Percentiles rank a stretch among this genome's conserved stretches.
phyloP scores from a whole-genome alignment of 2,113 vertebrate genomes.

The Xiphophorus maculatus region DNA sequence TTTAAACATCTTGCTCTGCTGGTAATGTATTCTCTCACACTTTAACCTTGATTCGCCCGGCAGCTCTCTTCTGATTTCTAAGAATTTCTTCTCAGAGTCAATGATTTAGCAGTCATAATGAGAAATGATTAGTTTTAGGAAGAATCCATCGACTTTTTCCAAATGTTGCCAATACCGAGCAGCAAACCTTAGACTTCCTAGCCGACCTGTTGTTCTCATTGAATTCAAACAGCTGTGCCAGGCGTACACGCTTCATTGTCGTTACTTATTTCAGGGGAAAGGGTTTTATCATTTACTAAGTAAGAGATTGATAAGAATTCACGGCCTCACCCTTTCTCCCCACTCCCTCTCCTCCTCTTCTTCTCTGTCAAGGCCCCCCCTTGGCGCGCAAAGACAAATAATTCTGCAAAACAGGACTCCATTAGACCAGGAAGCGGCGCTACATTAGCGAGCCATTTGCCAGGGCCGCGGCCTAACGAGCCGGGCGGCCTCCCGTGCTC shows the following conservation, averaged over 20 bases:
- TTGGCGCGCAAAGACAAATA: slow-evolving; percentile 71
- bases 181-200: slow-evolving; percentile 15
- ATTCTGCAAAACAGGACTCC: slow-evolving; percentile 94
- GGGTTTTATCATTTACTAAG: slow-evolving; percentile 25
- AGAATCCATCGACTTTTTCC: slow-evolving; percentile 45
- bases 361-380: slow-evolving; percentile 50
- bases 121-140: slow-evolving; percentile 52
- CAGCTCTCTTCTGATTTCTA: slow-evolving; percentile 23
- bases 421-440: slow-evolving; percentile 97
- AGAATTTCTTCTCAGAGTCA: slow-evolving; percentile 36
- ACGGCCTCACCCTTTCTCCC: slow-evolving; percentile 25
- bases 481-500: slow-evolving; percentile 83
- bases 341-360: slow-evolving; percentile 36
- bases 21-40: slow-evolving; percentile 1
- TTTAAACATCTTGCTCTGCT: neutral
- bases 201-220: slow-evolving; percentile 16
- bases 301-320: slow-evolving; percentile 65
- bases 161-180: slow-evolving; percentile 39
- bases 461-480: slow-evolving; percentile 99
- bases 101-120: slow-evolving; percentile 51
- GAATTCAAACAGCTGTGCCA: slow-evolving; percentile 24
- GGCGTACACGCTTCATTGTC: slow-evolving; percentile 15
- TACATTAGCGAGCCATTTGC: slow-evolving; percentile 99
- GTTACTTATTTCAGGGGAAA: slow-evolving; percentile 31
- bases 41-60: slow-evolving; percentile 29